A percentile compares a stretch with the other conserved stretches of the same genome.
These are phyloP conservation scores for Cheirogaleus major DNA, from an alignment of 2,797 vertebrate genomes.

Conservation along the genomic window DNA sequence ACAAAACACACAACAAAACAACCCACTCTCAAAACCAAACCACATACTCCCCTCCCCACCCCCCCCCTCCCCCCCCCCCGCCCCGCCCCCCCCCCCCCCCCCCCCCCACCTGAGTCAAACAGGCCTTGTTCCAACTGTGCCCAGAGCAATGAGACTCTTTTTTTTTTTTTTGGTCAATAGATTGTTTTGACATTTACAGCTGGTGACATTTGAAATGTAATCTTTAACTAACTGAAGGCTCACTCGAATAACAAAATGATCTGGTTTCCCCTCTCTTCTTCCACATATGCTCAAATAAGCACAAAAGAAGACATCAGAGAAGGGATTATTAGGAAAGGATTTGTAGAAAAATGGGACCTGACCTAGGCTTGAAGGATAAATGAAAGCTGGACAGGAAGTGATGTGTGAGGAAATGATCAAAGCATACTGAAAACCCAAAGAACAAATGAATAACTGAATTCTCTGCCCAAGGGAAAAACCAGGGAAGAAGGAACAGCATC, in stretches of 20 bases:
- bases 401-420: not conserved
- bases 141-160: not conserved
- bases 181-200: slow-evolving; percentile 33
- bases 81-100: no score
- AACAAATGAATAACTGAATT: not conserved
- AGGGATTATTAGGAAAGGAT: not conserved
- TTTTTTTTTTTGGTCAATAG: not conserved
- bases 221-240: slow-evolving; percentile 21
- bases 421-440: not conserved
- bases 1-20: no score
- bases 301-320: not conserved
- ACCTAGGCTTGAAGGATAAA: not conserved
- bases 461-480: not conserved
- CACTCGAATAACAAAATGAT: slow-evolving; percentile 20
- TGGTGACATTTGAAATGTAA: slow-evolving; percentile 38
- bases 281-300: not conserved
- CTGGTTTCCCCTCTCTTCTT: not conserved
- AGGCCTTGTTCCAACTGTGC: not conserved
- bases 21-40: no score
- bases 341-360: not conserved
- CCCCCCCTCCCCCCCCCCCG: no score
- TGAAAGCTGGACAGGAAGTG: not conserved
- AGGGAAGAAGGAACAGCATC: not conserved
- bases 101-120: not conserved
- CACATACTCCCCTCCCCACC: no score